phyloP scores from a whole-genome alignment of 2,888 invertebrate species.

The Caenorhabditis sp. region DNA sequence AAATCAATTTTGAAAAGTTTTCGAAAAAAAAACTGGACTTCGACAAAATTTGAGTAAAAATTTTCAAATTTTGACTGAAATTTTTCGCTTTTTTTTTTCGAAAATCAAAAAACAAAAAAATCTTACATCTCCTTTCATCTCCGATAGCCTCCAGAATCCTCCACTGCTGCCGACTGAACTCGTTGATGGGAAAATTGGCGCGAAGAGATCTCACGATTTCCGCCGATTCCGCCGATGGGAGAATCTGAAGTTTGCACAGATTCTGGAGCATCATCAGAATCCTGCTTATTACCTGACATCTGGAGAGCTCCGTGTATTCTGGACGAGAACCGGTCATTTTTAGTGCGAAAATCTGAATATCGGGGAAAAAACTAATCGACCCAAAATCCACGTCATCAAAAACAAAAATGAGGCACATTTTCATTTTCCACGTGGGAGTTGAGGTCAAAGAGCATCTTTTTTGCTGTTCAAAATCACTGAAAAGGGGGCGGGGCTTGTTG shows the following conservation, averaged over 20 bases:
- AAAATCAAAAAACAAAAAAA: not conserved
- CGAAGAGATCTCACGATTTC: not conserved
- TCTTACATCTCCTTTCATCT: not conserved
- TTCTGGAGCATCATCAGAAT: not conserved
- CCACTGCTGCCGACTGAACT: not conserved
- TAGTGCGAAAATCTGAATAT: not conserved
- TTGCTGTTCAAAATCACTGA: no score
- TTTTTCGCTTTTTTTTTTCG: no score
- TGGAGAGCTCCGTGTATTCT: conserved; percentile 19
- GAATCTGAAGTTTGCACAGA: not conserved
- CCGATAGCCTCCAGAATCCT: not conserved
- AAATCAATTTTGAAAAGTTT: not conserved
- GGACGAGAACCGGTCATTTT: not conserved
- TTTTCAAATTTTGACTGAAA: not conserved
- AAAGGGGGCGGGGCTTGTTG: no score
- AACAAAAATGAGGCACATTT: no score
- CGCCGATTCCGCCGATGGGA: not conserved
- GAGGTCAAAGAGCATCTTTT: no score
- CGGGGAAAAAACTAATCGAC: not conserved
- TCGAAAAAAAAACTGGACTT: no score
- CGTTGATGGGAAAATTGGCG: not conserved
- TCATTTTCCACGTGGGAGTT: no score
- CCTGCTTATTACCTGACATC: not conserved
- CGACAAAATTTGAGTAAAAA: not conserved
- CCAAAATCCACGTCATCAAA: no score